Percentiles rank a stretch among this genome's conserved stretches.
Conservation (phyloP, 2,797 vertebrate genomes). For the Thunnus albacares region DNA sequence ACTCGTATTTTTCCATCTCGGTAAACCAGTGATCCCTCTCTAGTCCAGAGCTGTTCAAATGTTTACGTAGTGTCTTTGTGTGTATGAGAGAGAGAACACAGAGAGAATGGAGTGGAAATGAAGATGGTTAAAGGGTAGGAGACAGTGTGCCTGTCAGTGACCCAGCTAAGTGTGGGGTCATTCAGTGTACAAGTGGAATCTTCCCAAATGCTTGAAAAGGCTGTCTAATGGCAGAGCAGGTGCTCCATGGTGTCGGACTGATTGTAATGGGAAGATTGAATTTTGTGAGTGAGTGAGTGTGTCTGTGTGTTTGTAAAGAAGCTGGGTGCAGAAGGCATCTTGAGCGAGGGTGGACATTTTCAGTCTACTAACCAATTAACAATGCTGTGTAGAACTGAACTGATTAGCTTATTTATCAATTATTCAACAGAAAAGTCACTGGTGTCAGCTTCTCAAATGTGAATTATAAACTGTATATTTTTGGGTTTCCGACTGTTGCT, state of each 20-base stretch:
- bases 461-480: no score
- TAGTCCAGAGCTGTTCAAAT: constrained; percentile 41
- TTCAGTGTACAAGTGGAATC: neutral
- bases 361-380: no score
- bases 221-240: constrained; percentile 7
- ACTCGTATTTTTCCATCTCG: constrained; percentile 43
- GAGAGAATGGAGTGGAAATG: neutral
- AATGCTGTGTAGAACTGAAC: no score
- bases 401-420: no score
- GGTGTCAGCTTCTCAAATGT: no score
- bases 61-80: neutral
- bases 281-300: no score
- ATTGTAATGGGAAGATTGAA: neutral
- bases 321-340: no score
- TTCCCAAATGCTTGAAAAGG: constrained; percentile 18
- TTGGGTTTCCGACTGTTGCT: no score
- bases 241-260: neutral
- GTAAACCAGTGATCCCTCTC: constrained; percentile 41
- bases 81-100: neutral
- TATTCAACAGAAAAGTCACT: no score
- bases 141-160: neutral
- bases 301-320: no score
- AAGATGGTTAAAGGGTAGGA: neutral
- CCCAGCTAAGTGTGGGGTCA: neutral
- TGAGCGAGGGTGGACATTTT: no score